Conservation (phyloP, 2,888 invertebrate species). For the Synergus itoensis region DNA sequence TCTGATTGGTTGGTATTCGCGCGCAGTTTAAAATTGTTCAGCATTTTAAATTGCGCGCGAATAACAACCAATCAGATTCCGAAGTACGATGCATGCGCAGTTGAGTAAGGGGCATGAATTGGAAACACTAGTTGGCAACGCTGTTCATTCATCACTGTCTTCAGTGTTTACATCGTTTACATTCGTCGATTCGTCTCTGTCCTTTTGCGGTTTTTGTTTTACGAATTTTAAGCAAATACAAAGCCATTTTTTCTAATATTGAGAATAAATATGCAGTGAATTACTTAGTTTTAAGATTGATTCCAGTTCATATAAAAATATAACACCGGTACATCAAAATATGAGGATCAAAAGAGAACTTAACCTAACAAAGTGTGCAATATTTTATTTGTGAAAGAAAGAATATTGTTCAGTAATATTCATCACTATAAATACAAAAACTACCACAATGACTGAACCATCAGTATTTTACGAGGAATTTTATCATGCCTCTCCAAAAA, state of each 20-base stretch:
- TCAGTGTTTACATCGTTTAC: background rate
- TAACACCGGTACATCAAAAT: background rate
- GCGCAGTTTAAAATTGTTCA: too few relatives aligned
- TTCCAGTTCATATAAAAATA: background rate
- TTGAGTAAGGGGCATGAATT: too few relatives aligned
- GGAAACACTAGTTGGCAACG: too few relatives aligned
- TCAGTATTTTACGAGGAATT: slow-evolving; percentile 56
- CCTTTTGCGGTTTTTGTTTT: background rate
- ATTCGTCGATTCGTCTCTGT: too few relatives aligned
- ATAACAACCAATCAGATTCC: too few relatives aligned
- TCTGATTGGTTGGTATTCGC: too few relatives aligned
- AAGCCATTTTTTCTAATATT: background rate
- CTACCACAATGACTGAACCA: background rate
- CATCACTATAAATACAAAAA: background rate
- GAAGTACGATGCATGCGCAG: too few relatives aligned
- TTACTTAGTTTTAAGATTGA: background rate
- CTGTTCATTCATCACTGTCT: too few relatives aligned
- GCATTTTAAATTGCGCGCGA: too few relatives aligned
- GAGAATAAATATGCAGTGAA: background rate
- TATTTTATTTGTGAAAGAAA: background rate
- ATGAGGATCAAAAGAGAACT: background rate
- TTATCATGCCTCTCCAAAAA: slow-evolving; percentile 52
- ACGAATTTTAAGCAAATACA: background rate
- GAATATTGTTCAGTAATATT: background rate
- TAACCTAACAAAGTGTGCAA: background rate